A percentile compares a stretch with the other conserved stretches of the same genome.
Evolutionary conservation across 2,113 vertebrate genomes (phyloP).

Genomic region (Atherinomorus stipes): DNA sequence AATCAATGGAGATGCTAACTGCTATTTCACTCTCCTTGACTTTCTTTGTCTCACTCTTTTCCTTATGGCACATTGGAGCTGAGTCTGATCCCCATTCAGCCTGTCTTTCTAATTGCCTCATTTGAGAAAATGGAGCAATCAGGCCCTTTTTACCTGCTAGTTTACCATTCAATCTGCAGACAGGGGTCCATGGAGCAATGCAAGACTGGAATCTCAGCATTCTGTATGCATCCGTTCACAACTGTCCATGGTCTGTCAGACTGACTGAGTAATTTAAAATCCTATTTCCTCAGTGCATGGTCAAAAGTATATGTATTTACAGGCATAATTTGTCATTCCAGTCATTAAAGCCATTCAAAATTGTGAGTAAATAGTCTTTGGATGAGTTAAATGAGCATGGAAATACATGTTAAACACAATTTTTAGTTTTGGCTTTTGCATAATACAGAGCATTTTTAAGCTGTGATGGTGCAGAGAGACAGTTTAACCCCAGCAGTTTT

Average conservation of each 20-base stretch:
- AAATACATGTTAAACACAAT: conserved; percentile 22
- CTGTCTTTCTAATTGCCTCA: conserved; percentile 76
- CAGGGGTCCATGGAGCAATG: conserved; percentile 58
- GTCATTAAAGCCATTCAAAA: conserved; percentile 45
- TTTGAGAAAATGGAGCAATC: conserved; percentile 80
- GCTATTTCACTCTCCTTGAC: conserved; percentile 41
- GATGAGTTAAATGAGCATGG: conserved; percentile 28
- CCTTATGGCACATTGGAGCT: conserved; percentile 50
- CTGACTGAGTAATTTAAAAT: conserved; percentile 53
- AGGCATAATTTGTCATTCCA: conserved; percentile 41
- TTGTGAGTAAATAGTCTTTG: conserved; percentile 38
- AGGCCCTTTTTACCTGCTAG: conserved; percentile 55
- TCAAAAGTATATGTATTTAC: conserved; percentile 41
- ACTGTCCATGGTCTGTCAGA: conserved; percentile 32
- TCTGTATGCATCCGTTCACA: conserved; percentile 51
- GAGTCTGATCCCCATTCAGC: conserved; percentile 74
- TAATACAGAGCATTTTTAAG: not conserved
- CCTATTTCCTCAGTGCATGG: conserved; percentile 42
- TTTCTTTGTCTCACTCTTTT: conserved; percentile 64
- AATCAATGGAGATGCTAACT: conserved; percentile 74
- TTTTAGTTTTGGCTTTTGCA: conserved; percentile 19
- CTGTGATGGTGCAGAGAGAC: conserved; percentile 2
- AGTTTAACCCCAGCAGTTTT: conserved; percentile 29
- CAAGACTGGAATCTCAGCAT: conserved; percentile 54
- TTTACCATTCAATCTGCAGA: conserved; percentile 69